Base-by-base conservation (phyloP, 2,888 invertebrate species). In the Chouioia cunea region DNA sequence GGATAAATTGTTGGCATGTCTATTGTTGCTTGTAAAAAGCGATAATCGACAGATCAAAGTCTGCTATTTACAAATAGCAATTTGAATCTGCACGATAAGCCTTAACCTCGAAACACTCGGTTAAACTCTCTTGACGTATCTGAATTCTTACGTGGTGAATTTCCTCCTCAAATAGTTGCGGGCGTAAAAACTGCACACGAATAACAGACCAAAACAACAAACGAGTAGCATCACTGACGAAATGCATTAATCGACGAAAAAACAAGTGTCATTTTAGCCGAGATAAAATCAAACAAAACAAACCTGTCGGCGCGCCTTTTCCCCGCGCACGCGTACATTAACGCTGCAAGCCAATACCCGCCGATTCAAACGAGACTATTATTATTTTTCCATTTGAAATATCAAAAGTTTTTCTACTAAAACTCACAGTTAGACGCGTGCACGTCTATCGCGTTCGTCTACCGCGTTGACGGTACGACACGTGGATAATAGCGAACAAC, bases 31-130 rank as follows among this genome's bases (percentile, higher is more conserved):
- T 10, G 36, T 36, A 6, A 36, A 10, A 36, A 36, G 36, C 58
- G 43, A 59, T 16, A 46, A 27, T 54, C 3, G 23, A 47, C n/a
- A 64, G 16, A 54, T 16, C 4, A 44, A 20, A 8, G 22, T 10
- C 52, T 0, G 15, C 27, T 52, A 16, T 2, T 18, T 43, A n/a
- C 12, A 22, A 65, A 22, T 20, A n/a, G n/a, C 54, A 47, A 44
- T 70, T 57, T 36, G 44, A 65, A 62, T 54, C 8, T 56, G 57
- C 22, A n/a, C 8, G 22, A 43, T 12, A 48, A 12, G 15, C 6
- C 44, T 53, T 66, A 71, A 71, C 71, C 71, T 71, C 56, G 52
- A 69, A 71, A 60, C 14, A 36, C 10, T 36, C 36, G 4, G 44
- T 15, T 3, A 53, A 8, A 59, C 3, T 50, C 36, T 2, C 10